Base-by-base conservation (phyloP, 2,113 vertebrate species). In the Rhinichthys klamathensis region DNA sequence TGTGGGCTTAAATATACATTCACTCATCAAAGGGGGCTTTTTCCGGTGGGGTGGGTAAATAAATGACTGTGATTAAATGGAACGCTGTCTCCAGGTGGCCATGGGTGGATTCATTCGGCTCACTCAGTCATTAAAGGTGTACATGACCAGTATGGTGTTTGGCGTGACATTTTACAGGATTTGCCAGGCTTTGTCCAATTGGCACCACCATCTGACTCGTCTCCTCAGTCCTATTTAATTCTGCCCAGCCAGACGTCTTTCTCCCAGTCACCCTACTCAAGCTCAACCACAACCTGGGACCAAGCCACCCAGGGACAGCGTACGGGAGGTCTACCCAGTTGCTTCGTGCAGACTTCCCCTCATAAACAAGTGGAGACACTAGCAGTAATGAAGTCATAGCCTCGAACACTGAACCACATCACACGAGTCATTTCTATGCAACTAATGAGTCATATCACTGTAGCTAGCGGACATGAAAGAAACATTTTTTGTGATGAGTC, bases 31-130 rank as follows among this genome's bases (percentile, higher is more conserved):
- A 44, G 67, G 82, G 84, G 69, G 23, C 65, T 35, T 49, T 41
- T 80, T 63, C 25, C 27, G 44, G 15, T 76, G 16, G 32, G 18
- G 58, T 30, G 58, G 12, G 74, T 83, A 77, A 75, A 63, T 76
- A 76, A 84, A 84, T 84, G 41, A 75, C 82, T 84, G 56, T 73
- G 56, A 84, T 84, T 76, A 76, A 49, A 30, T 46, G 80, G 30
- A 82, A 70, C 21, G 16, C 49, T 72, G 38, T 61, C 79, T 75
- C 51, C 77, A 60, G 77, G 49, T 73, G 63, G 77, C 54, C n/a
- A 58, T 35, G 77, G 65, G 63, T 60, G 67, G 16, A 44, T 72
- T 54, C 1, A 44, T 4, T 65, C 27, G 54, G 27, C 23, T 30
- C 38, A 56, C 56, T 61, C 35, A 8, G 15, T 82, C 65, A 61